A percentile compares a stretch with the other conserved stretches of the same genome.
Conservation (phyloP, 2,797 vertebrate species). For the Tinamus major region DNA sequence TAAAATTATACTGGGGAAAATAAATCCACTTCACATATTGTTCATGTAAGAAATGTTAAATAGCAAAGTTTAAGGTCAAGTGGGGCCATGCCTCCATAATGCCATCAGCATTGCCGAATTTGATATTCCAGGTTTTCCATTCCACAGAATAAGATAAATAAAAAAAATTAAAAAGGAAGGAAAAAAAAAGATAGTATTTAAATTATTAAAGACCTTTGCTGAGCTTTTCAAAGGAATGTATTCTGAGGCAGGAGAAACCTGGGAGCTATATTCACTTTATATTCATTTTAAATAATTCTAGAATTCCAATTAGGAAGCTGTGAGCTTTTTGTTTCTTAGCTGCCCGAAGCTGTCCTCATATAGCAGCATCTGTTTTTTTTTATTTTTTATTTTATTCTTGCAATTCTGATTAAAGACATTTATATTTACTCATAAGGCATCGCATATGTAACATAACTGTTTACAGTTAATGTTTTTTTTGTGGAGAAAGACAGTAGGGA, state of each 20-base stretch:
- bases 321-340: slow-evolving; percentile 20
- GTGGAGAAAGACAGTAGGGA: not conserved
- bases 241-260: slow-evolving; percentile 17
- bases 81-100: not conserved
- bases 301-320: slow-evolving; percentile 41
- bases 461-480: not conserved
- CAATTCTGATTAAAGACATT: slow-evolving; percentile 17
- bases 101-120: not conserved
- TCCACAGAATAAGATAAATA: not conserved
- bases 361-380: not conserved
- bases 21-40: not conserved
- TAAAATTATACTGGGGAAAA: not conserved
- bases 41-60: not conserved
- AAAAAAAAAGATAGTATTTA: not conserved
- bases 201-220: slow-evolving; percentile 47
- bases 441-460: not conserved
- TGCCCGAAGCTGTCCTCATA: slow-evolving; percentile 1
- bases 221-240: slow-evolving; percentile 52
- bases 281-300: slow-evolving; percentile 42
- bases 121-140: slow-evolving; percentile 19
- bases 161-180: not conserved
- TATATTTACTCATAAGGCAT: slow-evolving; percentile 18
- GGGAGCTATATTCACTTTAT: slow-evolving; percentile 2
- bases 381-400: slow-evolving; percentile 16
- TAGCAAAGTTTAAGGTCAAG: slow-evolving; percentile 16